A percentile compares a stretch with the other conserved stretches of the same genome.
Conservation (phyloP, 2,888 invertebrate species). For the Schizaphis graminum region DNA sequence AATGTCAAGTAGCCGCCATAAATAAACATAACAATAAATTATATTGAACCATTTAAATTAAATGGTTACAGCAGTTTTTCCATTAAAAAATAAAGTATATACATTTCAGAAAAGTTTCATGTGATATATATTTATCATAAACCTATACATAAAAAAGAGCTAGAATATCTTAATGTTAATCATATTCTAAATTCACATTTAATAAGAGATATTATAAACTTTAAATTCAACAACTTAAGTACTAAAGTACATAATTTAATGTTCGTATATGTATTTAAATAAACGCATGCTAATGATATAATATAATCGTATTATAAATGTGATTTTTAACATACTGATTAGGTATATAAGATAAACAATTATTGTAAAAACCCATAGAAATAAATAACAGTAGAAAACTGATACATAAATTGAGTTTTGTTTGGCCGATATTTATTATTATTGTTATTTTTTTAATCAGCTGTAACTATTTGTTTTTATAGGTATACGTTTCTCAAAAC, state of each 20-base stretch:
- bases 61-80: conserved; percentile 53
- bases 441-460: not conserved
- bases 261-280: not conserved
- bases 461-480: not conserved
- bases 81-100: conserved; percentile 44
- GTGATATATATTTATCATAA: not conserved
- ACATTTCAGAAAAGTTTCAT: conserved; percentile 51
- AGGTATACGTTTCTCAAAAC: not conserved
- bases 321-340: not conserved
- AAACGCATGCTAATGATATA: not conserved
- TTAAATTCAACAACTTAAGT: not conserved
- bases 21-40: conserved; percentile 59
- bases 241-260: not conserved
- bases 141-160: not conserved
- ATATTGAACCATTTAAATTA: conserved; percentile 58
- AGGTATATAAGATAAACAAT: not conserved
- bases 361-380: not conserved
- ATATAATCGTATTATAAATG: not conserved
- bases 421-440: not conserved
- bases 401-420: not conserved
- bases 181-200: conserved; percentile 34
- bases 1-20: conserved; percentile 55
- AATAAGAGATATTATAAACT: not conserved
- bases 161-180: conserved; percentile 51
- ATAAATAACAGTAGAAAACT: not conserved